Base-by-base conservation (phyloP, 2,113 vertebrate species). In the Silurus meridionalis region DNA sequence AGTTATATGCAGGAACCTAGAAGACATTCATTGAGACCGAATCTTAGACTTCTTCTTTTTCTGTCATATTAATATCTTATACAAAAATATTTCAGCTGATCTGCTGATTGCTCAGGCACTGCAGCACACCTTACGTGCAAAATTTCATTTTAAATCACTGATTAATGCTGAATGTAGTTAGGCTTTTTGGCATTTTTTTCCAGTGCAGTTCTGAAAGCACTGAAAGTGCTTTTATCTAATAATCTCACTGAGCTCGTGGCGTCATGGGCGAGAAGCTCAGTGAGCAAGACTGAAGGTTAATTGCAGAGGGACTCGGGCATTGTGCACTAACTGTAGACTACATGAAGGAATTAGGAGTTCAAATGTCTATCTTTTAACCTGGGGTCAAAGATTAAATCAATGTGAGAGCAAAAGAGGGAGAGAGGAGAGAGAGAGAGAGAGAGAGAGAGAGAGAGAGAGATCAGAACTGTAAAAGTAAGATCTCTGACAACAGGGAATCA, bases 301-400 rank as follows among this genome's bases (percentile, higher is more conserved):
- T 87, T 86, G 88, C 37, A 77, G 17, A 64, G 86, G 74, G 87
- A 86, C 19, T 23, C n/a, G 48, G 75, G 74, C 81, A 64, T 71
- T 83, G 74, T 86, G 71, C 85, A 80, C 77, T 82, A 85, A 85
- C 69, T 61, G 25, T 61, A 75, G 72, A 82, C 74, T 81, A 79
- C 80, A 85, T 63, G 23, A 69, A 72, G 80, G 57, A 87, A 87
- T 88, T 86, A 83, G 25, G 64, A 63, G 60, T 61, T 84, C 9
- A 52, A 87, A 72, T 60, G 89, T 37, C 69, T 90, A 61, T 82
- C 86, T 75, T 78, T 85, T 86, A 85, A 86, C 87, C 85, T n/a
- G 28, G 72, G 87, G 86, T 88, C 86, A 87, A 53, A 77, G 48
- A 82, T 58, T 53, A 25, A 82, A 84, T 87, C 83, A 82, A 85